Conservation (phyloP, 2,888 invertebrate species). For the Thecophora atra region DNA sequence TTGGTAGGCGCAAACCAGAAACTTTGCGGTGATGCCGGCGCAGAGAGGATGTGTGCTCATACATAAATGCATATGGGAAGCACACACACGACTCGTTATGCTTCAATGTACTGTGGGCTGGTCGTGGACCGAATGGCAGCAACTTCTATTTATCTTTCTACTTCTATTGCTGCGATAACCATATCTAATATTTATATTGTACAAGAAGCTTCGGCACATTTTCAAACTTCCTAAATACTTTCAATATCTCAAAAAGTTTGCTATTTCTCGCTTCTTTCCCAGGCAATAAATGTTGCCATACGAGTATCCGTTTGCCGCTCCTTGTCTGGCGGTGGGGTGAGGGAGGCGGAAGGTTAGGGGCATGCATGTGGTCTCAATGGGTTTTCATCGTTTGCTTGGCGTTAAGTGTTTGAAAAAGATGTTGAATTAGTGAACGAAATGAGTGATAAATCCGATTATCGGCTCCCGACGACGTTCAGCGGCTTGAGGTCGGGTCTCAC, state of each 20-base stretch:
- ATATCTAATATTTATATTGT: slow-evolving; percentile 19
- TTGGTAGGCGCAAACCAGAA: slow-evolving; percentile 12
- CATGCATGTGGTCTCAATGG: neutral
- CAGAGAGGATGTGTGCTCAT: neutral
- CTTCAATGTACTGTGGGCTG: neutral
- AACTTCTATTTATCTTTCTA: no score
- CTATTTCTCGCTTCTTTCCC: slow-evolving; percentile 25
- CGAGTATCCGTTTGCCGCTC: slow-evolving; percentile 49
- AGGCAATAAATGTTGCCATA: slow-evolving; percentile 13
- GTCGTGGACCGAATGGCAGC: neutral
- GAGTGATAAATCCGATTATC: slow-evolving; percentile 35
- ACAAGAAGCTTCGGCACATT: slow-evolving; percentile 41
- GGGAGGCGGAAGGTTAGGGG: neutral
- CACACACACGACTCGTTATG: neutral
- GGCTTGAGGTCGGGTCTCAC: neutral
- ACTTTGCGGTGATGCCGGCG: slow-evolving; percentile 1
- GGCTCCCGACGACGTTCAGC: neutral
- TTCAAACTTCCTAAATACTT: slow-evolving; percentile 45
- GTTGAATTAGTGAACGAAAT: slow-evolving; percentile 12
- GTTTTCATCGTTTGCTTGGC: neutral
- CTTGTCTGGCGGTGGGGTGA: slow-evolving; percentile 15
- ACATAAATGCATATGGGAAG: neutral
- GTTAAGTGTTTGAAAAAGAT: slow-evolving; percentile 18
- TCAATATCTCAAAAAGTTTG: slow-evolving; percentile 38
- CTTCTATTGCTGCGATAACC: neutral